A percentile compares a stretch with the other conserved stretches of the same genome.
phyloP scores from a whole-genome alignment of 2,888 invertebrate species.

The Mythimna albipuncta region DNA sequence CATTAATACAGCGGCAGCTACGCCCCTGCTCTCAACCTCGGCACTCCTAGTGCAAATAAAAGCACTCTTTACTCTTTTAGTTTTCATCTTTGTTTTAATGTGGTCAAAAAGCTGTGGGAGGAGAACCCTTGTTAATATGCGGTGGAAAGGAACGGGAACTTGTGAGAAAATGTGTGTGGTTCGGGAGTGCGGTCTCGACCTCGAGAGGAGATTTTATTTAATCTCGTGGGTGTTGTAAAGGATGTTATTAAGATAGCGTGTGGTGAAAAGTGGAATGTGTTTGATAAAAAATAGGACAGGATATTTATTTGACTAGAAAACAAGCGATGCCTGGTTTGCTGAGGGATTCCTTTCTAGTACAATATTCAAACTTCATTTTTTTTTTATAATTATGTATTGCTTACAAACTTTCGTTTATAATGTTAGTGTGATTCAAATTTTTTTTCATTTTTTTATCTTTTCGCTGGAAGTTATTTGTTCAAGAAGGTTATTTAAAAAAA shows the following conservation, averaged over 20 bases:
- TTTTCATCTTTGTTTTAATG: conserved; percentile 37
- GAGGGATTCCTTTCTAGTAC: no score
- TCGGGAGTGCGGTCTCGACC: conserved; percentile 12
- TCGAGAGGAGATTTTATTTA: conserved; percentile 14
- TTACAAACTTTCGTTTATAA: no score
- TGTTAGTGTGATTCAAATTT: no score
- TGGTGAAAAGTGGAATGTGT: background rate
- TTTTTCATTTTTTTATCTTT: no score
- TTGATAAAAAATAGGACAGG: background rate
- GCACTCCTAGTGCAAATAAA: conserved; percentile 31
- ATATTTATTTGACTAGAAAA: background rate
- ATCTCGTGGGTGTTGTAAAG: conserved; percentile 11
- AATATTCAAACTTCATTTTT: no score
- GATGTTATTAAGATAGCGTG: background rate
- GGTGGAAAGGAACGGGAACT: conserved; percentile 21
- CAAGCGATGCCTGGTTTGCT: background rate
- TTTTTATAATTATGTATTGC: no score
- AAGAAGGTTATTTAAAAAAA: no score
- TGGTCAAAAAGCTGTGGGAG: conserved; percentile 21
- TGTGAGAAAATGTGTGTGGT: conserved; percentile 27
- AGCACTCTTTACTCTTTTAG: conserved; percentile 17
- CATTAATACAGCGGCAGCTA: no score
- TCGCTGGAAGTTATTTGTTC: no score
- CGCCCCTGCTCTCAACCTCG: conserved; percentile 24
- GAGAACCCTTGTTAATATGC: conserved; percentile 37